These are phyloP conservation scores for Syngnathus typhle DNA, from an alignment of 2,113 vertebrate genomes.

Conservation along the genomic window DNA sequence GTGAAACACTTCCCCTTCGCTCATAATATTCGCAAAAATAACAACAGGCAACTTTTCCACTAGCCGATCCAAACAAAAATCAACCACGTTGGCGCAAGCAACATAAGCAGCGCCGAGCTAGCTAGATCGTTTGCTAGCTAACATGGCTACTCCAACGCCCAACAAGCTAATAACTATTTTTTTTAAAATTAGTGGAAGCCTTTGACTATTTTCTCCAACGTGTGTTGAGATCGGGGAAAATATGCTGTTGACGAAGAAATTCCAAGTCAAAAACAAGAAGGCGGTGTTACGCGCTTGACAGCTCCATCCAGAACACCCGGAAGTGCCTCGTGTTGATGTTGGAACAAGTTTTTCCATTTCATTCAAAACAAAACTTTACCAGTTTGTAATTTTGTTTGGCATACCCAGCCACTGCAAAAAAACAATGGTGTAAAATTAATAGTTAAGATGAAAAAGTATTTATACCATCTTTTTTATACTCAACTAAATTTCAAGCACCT, in stretches of 20 bases:
- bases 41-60: background rate
- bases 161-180: background rate
- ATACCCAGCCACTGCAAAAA: too few relatives aligned
- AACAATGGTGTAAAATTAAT: too few relatives aligned
- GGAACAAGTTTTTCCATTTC: conserved; percentile 12
- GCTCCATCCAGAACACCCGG: conserved; percentile 59
- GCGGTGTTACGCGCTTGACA: conserved; percentile 32
- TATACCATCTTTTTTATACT: too few relatives aligned
- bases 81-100: background rate
- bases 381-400: background rate
- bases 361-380: background rate
- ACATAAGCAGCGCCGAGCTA: background rate
- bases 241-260: conserved; percentile 43
- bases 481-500: too few relatives aligned
- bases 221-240: background rate
- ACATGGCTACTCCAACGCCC: background rate
- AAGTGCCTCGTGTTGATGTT: conserved; percentile 41
- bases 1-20: conserved; percentile 76
- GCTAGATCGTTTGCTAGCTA: background rate
- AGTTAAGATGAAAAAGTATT: too few relatives aligned
- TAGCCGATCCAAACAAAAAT: background rate
- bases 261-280: conserved; percentile 24
- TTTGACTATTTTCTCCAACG: background rate
- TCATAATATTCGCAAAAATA: conserved; percentile 58
- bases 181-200: background rate